Evolutionary conservation across 2,888 invertebrate genomes (phyloP), one percentile per base, ranked within the genome.

Genomic region (Cantharis lateralis): DNA sequence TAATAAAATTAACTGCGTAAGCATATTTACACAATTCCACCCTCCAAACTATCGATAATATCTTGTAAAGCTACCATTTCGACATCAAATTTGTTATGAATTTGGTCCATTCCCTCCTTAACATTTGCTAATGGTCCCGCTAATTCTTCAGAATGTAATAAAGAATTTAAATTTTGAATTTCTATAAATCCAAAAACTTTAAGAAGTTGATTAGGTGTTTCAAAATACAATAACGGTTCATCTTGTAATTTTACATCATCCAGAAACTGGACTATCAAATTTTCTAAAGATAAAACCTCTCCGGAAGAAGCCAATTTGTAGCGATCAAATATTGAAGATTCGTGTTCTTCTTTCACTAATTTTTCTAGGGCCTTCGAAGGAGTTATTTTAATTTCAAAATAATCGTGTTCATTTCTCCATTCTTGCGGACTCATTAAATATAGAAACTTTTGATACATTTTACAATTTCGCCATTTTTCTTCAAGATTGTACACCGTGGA

Each of bases 361-460:
- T 24, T 20, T 2, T 74, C 63, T 62, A 48, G 72, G 10, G 66
- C 16, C 62, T 75, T 72, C 2, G 72, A 72, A 24, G 10, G 28
- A 5, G 24, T 62, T 24, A 71, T 74, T 28, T 77, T 79, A 16
- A 82, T 77, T 68, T 83, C 81, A 72, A 83, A 84, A 73, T 81
- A 84, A 82, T 92, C 91, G 81, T 92, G 87, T 78, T 89, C 86
- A 62, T 86, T 84, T 20, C 91, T 89, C 93, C 93, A 93, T 26
- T 89, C 87, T 63, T 91, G 89, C 1, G 93, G 93, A 62, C 93
- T 92, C n/a, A 93, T 86, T 82, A 91, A 90, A 85, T 91, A 92
- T n/a, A 94, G 87, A 87, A 93, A 93, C 82, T 91, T 90, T 72
- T 93, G 93, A 85, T 93, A 93, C 86, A 91, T 91, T 84, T 92